Percentiles rank a stretch among this genome's conserved stretches.
phyloP scores from a whole-genome alignment of 2,797 vertebrate species.

The Arctocebus calabarensis region DNA sequence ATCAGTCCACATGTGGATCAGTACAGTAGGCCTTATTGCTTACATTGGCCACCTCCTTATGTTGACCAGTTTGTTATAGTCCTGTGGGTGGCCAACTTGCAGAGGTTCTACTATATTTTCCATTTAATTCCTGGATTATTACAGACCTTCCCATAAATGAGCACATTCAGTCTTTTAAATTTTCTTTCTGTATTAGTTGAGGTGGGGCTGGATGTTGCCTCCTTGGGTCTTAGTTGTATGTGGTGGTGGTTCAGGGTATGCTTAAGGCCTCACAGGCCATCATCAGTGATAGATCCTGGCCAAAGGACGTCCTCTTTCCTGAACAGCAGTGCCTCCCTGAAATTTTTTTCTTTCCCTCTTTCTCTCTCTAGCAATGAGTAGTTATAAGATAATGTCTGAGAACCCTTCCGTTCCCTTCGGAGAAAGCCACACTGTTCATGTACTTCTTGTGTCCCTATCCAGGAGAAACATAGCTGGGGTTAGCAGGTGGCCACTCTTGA shows the following conservation, averaged over 20 bases:
- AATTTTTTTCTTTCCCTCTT: background rate
- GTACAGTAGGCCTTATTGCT: too few species aligned
- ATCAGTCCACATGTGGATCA: too few species aligned
- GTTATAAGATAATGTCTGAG: constrained; percentile 58
- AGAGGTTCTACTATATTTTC: background rate
- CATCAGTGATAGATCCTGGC: background rate
- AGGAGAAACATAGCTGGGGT: background rate
- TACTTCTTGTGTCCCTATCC: background rate
- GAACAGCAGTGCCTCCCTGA: background rate
- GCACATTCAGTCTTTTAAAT: background rate
- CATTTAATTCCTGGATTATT: constrained; percentile 29
- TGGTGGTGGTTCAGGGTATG: too few species aligned
- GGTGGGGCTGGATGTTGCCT: background rate
- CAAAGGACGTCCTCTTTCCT: background rate
- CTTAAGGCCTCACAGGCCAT: background rate
- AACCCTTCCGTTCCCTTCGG: background rate
- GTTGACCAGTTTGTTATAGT: too few species aligned
- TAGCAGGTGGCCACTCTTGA: background rate
- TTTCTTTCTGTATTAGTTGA: background rate
- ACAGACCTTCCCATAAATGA: constrained; percentile 14
- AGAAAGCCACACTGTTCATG: background rate
- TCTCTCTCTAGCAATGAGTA: background rate
- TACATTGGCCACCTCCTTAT: too few species aligned
- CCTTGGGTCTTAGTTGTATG: background rate
- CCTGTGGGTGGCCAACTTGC: too few species aligned